Evolutionary conservation across 1,140 invertebrate species (phyloP), one percentile per base, ranked within the genome.

Genomic region (Musca vetustissima): DNA sequence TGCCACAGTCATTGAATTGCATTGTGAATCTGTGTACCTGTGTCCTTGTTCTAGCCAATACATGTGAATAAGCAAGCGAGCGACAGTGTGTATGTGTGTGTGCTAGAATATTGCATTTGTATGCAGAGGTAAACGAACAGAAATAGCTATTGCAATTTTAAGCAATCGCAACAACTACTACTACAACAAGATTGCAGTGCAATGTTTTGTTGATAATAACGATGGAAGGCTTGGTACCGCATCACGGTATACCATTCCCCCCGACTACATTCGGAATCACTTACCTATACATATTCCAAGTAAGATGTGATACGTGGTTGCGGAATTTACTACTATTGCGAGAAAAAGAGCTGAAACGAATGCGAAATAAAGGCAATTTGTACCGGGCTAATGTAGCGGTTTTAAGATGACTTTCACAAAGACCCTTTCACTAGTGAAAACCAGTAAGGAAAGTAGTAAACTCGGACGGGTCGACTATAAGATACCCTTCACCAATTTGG

Each of bases 201-300:
- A 43, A 36, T 36, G 28, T 36, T 61, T 61, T 61, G 57, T 61
- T 61, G 57, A 43, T 61, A 36, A 36, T 61, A 32, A 17, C 22
- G 57, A 43, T 61, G 57, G 36, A 61, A 32, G 36, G 11, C 36
- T 43, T 43, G 36, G 36, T 43, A 43, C 36, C 36, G 36, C 36
- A 43, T 43, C 36, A 43, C 36, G 6, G 13, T 11, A 6, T 43
- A 43, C 6, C 11, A 13, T 9, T 17, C 6, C 36, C 11, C 4
- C 11, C 11, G n/a, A n/a, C n/a, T n/a, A n/a, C 36, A 43, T 43
- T 43, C 64, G 69, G 22, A 68, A 64, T 73, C 69, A 72, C 53
- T 74, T 73, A 73, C 72, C 73, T 68, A 72, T 74, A 73, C 76
- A 77, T 74, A 71, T 74, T 71, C 61, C 53, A 69, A 52, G 68